Percentiles rank a stretch among this genome's conserved stretches.
Conservation (phyloP, 2,113 vertebrate species). For the Microtus oregoni region DNA sequence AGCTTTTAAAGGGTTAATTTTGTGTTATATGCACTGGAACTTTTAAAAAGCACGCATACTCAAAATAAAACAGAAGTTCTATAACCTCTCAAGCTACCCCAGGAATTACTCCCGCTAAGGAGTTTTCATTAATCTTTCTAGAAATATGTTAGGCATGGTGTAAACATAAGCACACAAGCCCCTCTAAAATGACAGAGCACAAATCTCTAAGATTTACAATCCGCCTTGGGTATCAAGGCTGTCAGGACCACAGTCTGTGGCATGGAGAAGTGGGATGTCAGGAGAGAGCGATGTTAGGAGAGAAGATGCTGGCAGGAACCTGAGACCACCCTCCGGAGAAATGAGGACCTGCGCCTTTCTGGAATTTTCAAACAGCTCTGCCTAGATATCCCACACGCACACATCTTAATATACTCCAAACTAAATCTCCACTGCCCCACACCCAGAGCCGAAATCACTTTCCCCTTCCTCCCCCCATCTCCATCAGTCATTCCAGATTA, state of each 20-base stretch:
- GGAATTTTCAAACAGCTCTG: not conserved
- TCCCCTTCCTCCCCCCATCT: not conserved
- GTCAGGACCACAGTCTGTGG: not conserved
- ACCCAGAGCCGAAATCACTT: not conserved
- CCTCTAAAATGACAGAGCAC: not conserved
- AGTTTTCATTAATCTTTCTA: slow-evolving; percentile 14
- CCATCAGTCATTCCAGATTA: not conserved
- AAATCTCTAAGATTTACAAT: not conserved
- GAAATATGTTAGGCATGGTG: not conserved
- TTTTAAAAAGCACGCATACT: not conserved
- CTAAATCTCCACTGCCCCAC: not conserved
- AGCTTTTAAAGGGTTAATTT: not conserved
- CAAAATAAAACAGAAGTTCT: not conserved
- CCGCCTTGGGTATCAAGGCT: not conserved
- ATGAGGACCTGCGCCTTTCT: not conserved
- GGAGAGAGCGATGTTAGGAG: not conserved
- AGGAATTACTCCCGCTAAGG: not conserved
- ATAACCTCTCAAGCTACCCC: not conserved
- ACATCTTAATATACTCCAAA: not conserved
- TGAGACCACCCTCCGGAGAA: not conserved
- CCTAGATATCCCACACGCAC: not conserved
- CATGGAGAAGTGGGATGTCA: not conserved
- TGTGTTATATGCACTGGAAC: not conserved
- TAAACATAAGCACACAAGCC: not conserved
- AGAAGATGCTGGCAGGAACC: not conserved